Percentiles rank a stretch among this genome's conserved stretches.
These are phyloP conservation scores for Ophion ventricosus DNA, from an alignment of 2,888 invertebrate species.

Conservation along the genomic window DNA sequence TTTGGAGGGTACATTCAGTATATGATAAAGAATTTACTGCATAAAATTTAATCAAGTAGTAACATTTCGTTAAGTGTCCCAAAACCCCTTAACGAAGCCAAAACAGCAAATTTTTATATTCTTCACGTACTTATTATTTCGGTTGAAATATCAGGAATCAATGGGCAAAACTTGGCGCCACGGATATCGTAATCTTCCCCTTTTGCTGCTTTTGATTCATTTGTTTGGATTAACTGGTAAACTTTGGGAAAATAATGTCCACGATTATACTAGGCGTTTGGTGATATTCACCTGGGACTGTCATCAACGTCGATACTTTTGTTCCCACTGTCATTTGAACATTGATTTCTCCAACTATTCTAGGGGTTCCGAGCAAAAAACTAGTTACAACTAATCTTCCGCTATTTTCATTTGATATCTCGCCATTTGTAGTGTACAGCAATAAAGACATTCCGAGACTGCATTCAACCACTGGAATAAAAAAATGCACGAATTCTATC, in stretches of 20 bases:
- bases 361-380: not conserved
- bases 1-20: no score
- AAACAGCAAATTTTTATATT: no score
- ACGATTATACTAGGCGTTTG: not conserved
- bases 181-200: not conserved
- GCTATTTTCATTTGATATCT: not conserved
- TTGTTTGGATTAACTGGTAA: not conserved
- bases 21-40: no score
- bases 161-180: no score
- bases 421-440: not conserved
- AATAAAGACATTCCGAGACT: not conserved
- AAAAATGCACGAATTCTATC: constrained; percentile 10
- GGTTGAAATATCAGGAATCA: no score
- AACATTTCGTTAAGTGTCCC: no score
- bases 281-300: not conserved
- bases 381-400: not conserved
- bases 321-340: constrained; percentile 27
- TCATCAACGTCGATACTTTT: not conserved
- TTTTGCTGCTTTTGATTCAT: constrained; percentile 3
- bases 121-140: no score
- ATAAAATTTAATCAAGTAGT: no score
- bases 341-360: not conserved
- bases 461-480: not conserved
- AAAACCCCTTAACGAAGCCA: no score
- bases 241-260: not conserved